Evolutionary conservation across 2,888 invertebrate genomes (phyloP), one percentile per base, ranked within the genome.

Genomic region (Melieria picta): DNA sequence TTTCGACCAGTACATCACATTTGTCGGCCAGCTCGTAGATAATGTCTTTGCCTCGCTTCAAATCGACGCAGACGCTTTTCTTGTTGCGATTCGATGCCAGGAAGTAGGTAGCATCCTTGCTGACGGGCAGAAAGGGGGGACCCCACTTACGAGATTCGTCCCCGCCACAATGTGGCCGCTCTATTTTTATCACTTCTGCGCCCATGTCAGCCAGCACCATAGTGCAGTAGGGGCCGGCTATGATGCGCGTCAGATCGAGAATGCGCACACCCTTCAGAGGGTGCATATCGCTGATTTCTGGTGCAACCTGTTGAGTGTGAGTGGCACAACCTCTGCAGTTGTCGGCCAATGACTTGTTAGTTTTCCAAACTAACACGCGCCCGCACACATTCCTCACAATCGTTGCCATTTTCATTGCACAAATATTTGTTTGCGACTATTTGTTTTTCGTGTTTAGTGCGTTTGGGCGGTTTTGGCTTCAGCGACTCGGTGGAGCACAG

Each of bases 131-230:
- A 82, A 94, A 97, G 0, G 98, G 98, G 0, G 98, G 98, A 0
- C 96, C 97, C 97, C 98, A 99, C 74, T 91, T 91, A 65, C 98
- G 89, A 0, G 95, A 91, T 80, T 98, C 98, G 85, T 98, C 98
- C 0, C 96, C 96, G 0, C 95, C 95, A 3, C 88, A 87, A 0
- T 89, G 91, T 0, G 96, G 93, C 77, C 91, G 91, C 85, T 99
- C 98, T 55, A 99, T 91, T 90, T 98, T 98, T 63, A 96, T 92
- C 1, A 98, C 90, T 82, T 97, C 95, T 0, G 98, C 98, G 0
- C 98, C 98, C 73, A 97, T 88, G 88, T 98, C 98, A 2, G 94
- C 94, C 42, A 99, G 88, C 69, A 96, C 90, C 97, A 97, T 97
- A 0, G 97, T 94, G 84, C 97, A 97, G 83, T 93, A 95, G 0